Percentiles rank a stretch among this genome's conserved stretches.
Evolutionary conservation across 37 sponge, comb jelly and placozoan genomes (phyloP).

Genomic region (Beroe ovata): DNA sequence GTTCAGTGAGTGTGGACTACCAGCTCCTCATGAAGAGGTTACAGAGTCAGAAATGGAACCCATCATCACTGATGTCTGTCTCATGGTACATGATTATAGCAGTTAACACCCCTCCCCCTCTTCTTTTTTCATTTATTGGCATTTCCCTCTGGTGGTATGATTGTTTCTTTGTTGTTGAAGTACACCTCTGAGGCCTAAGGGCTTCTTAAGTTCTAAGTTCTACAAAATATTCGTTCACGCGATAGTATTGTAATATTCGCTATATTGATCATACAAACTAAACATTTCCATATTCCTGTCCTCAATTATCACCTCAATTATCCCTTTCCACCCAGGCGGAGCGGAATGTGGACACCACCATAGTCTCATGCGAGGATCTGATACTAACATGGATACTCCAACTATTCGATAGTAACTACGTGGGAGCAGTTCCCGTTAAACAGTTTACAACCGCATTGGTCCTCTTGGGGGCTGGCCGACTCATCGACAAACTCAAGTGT

Average conservation of each 20-base stretch:
- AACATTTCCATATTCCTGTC: too few relatives aligned
- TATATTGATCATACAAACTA: too few relatives aligned
- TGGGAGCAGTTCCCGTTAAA: not conserved
- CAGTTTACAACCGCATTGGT: constrained; percentile 36
- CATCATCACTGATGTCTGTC: constrained; percentile 11
- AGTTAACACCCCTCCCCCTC: too few relatives aligned
- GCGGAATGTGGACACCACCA: constrained; percentile 17
- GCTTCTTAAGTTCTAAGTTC: too few relatives aligned
- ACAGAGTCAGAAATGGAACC: constrained; percentile 26
- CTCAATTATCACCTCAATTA: too few relatives aligned
- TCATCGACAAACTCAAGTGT: constrained; percentile 30
- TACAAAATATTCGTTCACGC: too few relatives aligned
- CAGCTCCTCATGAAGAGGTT: not conserved
- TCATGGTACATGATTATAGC: too few relatives aligned
- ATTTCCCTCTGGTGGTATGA: too few relatives aligned
- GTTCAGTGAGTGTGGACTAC: not conserved
- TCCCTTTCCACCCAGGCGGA: not conserved
- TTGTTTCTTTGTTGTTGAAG: too few relatives aligned
- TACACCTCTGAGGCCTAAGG: too few relatives aligned
- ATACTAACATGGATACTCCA: constrained; percentile 54
- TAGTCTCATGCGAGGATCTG: constrained; percentile 21
- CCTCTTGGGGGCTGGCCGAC: not conserved
- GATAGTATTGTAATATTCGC: too few relatives aligned
- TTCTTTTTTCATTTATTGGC: too few relatives aligned
- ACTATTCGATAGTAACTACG: constrained; percentile 25